Base-by-base conservation (phyloP, 2,888 invertebrate species). In the Formica aserva region DNA sequence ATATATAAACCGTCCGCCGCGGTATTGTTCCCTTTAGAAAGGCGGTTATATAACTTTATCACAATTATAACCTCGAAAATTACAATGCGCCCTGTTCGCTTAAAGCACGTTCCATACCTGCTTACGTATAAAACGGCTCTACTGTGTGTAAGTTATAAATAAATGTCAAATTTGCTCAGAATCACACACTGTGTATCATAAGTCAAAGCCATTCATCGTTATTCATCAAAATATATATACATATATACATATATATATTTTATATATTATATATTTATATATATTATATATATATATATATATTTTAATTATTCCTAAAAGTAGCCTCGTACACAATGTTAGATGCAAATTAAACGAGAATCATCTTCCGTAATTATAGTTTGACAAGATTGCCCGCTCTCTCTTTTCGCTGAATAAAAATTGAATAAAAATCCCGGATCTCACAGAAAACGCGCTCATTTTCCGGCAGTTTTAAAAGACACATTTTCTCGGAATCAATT, bases 81-180 rank as follows among this genome's bases (percentile, higher is more conserved):
- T 78, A 55, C 45, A 67, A 77, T 55, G 67, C 22, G 29, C 26
- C n/a, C 4, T 13, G n/a, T 32, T 41, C 15, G 72, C 32, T 72
- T 80, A 80, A 80, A 80, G 32, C 71, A 35, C 45, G 29, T 9
- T 13, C 35, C 22, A 35, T 22, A 18, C 32, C 6, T 63, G 26
- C 76, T 76, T 48, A 48, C 48, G n/a, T 8, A 32, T 62, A 18
- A 71, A 78, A 29, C 35, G 22, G 22, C 13, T 32, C 4, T 15
- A 52, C 67, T 6, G 26, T 18, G n/a, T 29, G 22, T 26, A 41
- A 29, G 11, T 78, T 52, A 41, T 60, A 78, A 71, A 80, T 72
- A 80, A 78, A 78, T 38, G 71, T 71, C 57, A 78, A 52, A 66
- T 66, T 66, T 52, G 35, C n/a, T 45, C n/a, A 32, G 32, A 45